Evolutionary conservation across 1,140 invertebrate species (phyloP), one percentile per base, ranked within the genome.

Genomic region (Maconellicoccus hirsutus): DNA sequence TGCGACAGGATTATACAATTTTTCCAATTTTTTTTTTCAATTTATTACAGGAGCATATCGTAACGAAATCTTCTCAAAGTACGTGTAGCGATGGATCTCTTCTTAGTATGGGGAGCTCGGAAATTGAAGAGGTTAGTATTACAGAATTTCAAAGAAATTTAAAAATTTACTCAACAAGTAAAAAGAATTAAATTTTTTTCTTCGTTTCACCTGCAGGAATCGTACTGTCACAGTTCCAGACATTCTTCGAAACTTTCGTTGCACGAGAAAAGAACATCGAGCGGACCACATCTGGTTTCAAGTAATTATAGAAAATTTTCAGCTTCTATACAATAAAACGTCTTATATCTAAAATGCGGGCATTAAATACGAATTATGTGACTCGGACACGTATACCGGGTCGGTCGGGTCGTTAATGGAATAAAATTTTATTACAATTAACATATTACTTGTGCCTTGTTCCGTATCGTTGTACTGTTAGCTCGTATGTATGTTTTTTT

Each of bases 21-120:
- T n/a, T n/a, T n/a, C n/a, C 29, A 33, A 33, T 33, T 6, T 33
- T 33, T 3, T 33, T 33, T 33, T 33, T 33, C 29, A 33, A 33
- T 33, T 19, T 73, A 59, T 74, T 74, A 12, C 72, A 76, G 75
- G 74, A 75, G 66, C 69, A 27, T 59, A 71, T 73, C 29, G 74
- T 74, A 52, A 74, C 71, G 59, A 75, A 75, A 71, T 75, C 72
- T 69, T 85, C 85, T 38, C 86, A 86, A 77, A 87, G 86, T 73
- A 87, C 85, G 8, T 88, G 86, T 78, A 87, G 86, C 78, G 86
- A 87, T 78, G 86, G 86, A 70, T 88, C 86, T 26, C 80, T 88
- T 38, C 83, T 87, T 78, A 88, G 86, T 78, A 86, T 87, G 81
- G 86, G 83, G 71, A 87, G 86, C 77, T 87, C 86, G 2, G 86